Evolutionary conservation across 2,113 vertebrate genomes (phyloP).

Genomic region (Pao palembangensis): DNA sequence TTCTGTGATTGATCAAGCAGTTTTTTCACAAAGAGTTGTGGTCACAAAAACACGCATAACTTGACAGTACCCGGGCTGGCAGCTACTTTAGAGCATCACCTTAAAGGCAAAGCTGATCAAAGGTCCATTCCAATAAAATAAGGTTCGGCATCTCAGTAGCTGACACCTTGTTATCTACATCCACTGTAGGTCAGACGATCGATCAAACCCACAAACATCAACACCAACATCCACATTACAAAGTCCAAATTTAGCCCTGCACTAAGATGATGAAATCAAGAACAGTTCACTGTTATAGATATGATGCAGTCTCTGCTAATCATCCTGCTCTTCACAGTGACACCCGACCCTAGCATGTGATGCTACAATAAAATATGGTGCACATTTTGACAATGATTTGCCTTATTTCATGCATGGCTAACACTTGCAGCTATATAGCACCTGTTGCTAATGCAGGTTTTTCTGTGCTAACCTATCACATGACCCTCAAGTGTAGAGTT

Average conservation of each 20-base stretch:
- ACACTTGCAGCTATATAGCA: no score
- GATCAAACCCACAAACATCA: constrained; percentile 37
- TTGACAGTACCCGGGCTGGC: no score
- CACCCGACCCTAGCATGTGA: background rate
- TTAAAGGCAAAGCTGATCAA: constrained; percentile 8
- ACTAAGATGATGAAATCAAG: constrained; percentile 16
- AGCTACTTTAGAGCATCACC: background rate
- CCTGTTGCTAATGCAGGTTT: no score
- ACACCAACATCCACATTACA: background rate
- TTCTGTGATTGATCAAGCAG: no score
- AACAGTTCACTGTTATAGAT: constrained; percentile 7
- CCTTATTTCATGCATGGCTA: no score
- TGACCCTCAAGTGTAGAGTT: no score
- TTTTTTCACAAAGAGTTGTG: no score
- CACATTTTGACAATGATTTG: no score
- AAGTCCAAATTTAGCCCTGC: constrained; percentile 1
- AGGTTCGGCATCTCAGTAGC: background rate
- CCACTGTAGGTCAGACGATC: constrained; percentile 19
- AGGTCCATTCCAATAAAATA: constrained; percentile 3
- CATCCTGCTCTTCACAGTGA: background rate
- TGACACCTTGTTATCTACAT: background rate
- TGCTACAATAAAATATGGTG: no score
- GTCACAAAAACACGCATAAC: no score
- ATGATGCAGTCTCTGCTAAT: constrained; percentile 12
- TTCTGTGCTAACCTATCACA: no score